Evolutionary conservation across 2,888 invertebrate species (phyloP).

Genomic region (Metellina segmentata): DNA sequence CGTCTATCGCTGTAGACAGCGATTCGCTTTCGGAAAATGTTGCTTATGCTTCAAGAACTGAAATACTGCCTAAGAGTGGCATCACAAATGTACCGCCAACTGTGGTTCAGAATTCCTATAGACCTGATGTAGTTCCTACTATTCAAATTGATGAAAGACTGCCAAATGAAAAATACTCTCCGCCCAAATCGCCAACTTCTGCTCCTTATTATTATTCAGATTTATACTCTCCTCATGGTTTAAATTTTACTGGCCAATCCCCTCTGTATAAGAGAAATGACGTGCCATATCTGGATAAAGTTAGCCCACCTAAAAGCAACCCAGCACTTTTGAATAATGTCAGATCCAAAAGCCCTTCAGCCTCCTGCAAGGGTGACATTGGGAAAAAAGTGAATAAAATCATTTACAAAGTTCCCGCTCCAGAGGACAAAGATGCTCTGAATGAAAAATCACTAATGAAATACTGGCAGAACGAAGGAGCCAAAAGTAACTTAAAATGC

Average conservation of each 20-base stretch:
- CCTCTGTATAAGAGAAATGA: slow-evolving; percentile 74
- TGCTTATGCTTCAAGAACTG: slow-evolving; percentile 24
- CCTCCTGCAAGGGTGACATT: slow-evolving; percentile 75
- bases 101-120: slow-evolving; percentile 20
- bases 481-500: slow-evolving; percentile 55
- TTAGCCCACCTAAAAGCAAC: slow-evolving; percentile 68
- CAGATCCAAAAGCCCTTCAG: slow-evolving; percentile 73
- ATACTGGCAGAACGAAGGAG: slow-evolving; percentile 38
- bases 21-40: slow-evolving; percentile 62
- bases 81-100: slow-evolving; percentile 2
- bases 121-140: slow-evolving; percentile 71
- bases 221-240: slow-evolving; percentile 79
- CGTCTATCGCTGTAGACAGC: slow-evolving; percentile 9
- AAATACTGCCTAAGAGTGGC: not conserved
- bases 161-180: slow-evolving; percentile 49
- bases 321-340: slow-evolving; percentile 76
- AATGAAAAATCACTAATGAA: slow-evolving; percentile 49
- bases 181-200: slow-evolving; percentile 69
- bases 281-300: slow-evolving; percentile 65
- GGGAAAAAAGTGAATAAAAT: slow-evolving; percentile 78
- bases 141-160: slow-evolving; percentile 46
- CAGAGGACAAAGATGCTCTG: slow-evolving; percentile 15
- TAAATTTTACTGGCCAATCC: slow-evolving; percentile 79
- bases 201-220: slow-evolving; percentile 93
- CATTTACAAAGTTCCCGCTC: slow-evolving; percentile 30